These are phyloP conservation scores for Temnothorax nylanderi DNA, from an alignment of 1,140 invertebrate genomes.

Conservation along the genomic window DNA sequence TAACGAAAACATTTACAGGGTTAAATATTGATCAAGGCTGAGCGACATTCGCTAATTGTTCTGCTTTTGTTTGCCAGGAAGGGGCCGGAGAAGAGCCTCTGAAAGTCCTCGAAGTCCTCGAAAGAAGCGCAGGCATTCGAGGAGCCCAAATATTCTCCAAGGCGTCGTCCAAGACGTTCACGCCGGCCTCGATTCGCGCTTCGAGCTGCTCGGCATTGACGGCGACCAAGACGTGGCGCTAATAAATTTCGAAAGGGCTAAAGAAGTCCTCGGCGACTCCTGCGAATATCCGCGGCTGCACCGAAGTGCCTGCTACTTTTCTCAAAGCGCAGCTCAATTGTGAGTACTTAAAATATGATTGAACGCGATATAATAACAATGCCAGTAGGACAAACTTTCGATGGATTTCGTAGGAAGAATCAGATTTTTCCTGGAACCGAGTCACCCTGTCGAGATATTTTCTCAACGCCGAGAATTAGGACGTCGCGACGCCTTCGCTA, in stretches of 20 bases:
- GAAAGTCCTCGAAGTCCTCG: slow-evolving; percentile 79
- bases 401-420: background rate
- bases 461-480: background rate
- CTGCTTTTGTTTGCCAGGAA: slow-evolving; percentile 68
- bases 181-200: slow-evolving; percentile 77
- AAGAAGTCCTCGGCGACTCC: slow-evolving; percentile 78
- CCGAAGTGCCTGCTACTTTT: slow-evolving; percentile 83
- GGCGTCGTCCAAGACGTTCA: slow-evolving; percentile 73
- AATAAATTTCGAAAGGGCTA: slow-evolving; percentile 79
- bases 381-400: background rate
- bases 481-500: background rate
- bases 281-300: slow-evolving; percentile 81
- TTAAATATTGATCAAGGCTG: background rate
- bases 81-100: slow-evolving; percentile 78
- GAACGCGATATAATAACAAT: background rate
- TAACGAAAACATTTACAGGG: background rate
- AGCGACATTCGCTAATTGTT: background rate
- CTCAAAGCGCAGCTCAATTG: slow-evolving; percentile 82
- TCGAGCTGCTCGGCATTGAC: slow-evolving; percentile 80
- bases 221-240: slow-evolving; percentile 80
- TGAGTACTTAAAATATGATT: slow-evolving; percentile 69
- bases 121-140: slow-evolving; percentile 79
- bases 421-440: background rate
- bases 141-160: slow-evolving; percentile 76
- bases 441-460: background rate